phyloP scores from a whole-genome alignment of 53 echinoderm and acorn worm genomes.

The Stichopus horrens region DNA sequence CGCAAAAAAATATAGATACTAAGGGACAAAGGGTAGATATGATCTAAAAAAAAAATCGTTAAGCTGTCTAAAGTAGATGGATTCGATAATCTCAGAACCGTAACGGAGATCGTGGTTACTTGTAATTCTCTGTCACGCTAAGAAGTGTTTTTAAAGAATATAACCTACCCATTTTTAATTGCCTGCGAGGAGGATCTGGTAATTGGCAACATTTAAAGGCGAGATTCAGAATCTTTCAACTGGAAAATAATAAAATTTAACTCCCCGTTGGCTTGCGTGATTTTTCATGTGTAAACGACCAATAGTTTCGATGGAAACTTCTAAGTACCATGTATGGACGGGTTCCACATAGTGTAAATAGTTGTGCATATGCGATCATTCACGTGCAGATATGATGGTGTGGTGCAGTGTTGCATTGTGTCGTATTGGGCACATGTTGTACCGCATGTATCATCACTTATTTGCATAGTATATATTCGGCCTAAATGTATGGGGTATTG shows the following conservation, averaged over 20 bases:
- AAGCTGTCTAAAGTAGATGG: not conserved
- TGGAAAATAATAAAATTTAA: constrained; percentile 40
- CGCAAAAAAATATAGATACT: no score
- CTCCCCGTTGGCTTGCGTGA: constrained; percentile 23
- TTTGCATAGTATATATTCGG: no score
- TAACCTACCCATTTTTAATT: constrained; percentile 1
- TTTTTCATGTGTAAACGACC: constrained; percentile 6
- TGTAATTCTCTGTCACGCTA: not conserved
- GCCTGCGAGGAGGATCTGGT: constrained; percentile 29
- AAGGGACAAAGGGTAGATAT: no score
- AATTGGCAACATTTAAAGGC: constrained; percentile 38
- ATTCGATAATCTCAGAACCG: not conserved
- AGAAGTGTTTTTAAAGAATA: not conserved
- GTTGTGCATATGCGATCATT: no score
- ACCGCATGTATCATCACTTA: no score
- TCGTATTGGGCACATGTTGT: no score
- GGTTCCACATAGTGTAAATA: no score
- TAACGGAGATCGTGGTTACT: not conserved
- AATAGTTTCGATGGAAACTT: not conserved
- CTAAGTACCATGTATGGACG: not conserved
- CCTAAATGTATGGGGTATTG: no score
- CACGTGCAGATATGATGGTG: no score
- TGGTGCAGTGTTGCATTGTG: no score
- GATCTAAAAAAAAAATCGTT: no score
- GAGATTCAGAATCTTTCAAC: constrained; percentile 24